Evolutionary conservation across 2,797 vertebrate genomes (phyloP).

Genomic region (Cirrhinus molitorella): DNA sequence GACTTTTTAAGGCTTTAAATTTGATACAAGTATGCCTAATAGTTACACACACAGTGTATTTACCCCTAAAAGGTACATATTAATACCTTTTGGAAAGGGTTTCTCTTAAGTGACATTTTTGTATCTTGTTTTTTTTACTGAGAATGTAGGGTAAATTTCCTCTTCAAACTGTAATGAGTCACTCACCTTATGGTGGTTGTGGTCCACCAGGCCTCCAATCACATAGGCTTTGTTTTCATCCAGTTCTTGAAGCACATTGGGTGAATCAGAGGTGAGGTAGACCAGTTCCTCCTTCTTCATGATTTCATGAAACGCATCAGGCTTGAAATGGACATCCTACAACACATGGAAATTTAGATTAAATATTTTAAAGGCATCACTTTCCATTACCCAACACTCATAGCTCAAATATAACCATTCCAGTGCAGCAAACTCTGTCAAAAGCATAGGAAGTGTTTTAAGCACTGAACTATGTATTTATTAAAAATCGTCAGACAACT

Average conservation of each 20-base stretch:
- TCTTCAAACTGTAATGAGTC: not conserved
- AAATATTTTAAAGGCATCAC: conserved; percentile 38
- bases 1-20: too few species aligned
- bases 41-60: too few species aligned
- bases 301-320: conserved; percentile 88
- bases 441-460: not conserved
- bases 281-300: conserved; percentile 89
- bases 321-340: conserved; percentile 89
- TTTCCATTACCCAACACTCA: conserved; percentile 6
- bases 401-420: not conserved
- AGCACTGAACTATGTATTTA: not conserved
- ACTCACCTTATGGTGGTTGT: conserved; percentile 97
- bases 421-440: not conserved
- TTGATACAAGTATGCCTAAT: too few species aligned
- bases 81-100: not conserved
- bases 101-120: not conserved
- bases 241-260: conserved; percentile 88
- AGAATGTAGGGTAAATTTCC: not conserved
- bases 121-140: too few species aligned
- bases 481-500: not conserved
- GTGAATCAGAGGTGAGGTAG: conserved; percentile 97
- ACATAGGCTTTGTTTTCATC: conserved; percentile 93
- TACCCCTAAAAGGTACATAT: not conserved
- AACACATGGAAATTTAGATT: conserved; percentile 1
- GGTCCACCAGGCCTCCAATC: conserved; percentile 97